Evolutionary conservation across 2,888 invertebrate species (phyloP).

Genomic region (Meganola albula): DNA sequence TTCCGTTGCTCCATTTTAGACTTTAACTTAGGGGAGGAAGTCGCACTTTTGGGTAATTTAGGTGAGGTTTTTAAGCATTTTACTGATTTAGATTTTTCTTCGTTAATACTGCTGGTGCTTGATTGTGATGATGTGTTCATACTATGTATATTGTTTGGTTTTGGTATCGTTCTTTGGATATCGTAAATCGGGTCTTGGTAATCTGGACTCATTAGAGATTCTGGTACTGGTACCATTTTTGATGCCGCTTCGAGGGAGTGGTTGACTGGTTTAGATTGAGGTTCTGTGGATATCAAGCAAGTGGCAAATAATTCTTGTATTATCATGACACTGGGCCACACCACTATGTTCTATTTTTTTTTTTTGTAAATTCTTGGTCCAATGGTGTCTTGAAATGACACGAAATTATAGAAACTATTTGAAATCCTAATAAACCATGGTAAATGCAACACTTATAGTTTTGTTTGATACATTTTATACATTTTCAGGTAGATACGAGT

Average conservation of each 20-base stretch:
- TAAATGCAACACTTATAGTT: too few relatives aligned
- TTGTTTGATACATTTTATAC: too few relatives aligned
- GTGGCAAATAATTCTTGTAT: too few relatives aligned
- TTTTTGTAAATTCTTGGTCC: too few relatives aligned
- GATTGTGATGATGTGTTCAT: slow-evolving; percentile 47
- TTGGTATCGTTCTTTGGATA: slow-evolving; percentile 57
- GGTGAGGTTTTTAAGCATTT: slow-evolving; percentile 61
- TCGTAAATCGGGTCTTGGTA: slow-evolving; percentile 78
- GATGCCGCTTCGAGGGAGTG: slow-evolving; percentile 87
- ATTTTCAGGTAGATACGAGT: too few relatives aligned
- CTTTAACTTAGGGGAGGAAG: slow-evolving; percentile 65
- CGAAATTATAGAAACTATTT: too few relatives aligned
- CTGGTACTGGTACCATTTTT: slow-evolving; percentile 92
- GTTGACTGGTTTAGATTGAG: slow-evolving; percentile 49
- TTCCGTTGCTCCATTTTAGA: slow-evolving; percentile 64
- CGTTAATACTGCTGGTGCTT: slow-evolving; percentile 56
- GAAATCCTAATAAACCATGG: too few relatives aligned
- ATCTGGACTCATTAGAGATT: slow-evolving; percentile 91
- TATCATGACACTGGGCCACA: too few relatives aligned
- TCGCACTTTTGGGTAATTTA: slow-evolving; percentile 65
- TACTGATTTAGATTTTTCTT: slow-evolving; percentile 42
- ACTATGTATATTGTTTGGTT: slow-evolving; percentile 42
- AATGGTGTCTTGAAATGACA: too few relatives aligned
- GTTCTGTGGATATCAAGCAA: slow-evolving; percentile 20
- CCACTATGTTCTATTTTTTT: too few relatives aligned